Base-by-base conservation (phyloP, 2,113 vertebrate genomes). In the Caranx melampygus region DNA sequence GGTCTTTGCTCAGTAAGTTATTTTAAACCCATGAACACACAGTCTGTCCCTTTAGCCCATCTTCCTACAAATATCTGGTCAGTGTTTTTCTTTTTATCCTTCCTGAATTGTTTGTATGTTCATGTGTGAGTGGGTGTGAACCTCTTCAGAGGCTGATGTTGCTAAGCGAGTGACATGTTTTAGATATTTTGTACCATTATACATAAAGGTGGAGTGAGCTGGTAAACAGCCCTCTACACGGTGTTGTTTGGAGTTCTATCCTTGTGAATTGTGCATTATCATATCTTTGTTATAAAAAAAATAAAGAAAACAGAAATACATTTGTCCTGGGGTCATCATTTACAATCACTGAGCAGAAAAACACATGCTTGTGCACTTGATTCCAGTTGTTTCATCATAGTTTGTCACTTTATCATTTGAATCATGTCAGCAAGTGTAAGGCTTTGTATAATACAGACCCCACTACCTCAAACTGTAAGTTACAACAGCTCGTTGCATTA, bases 221-320 rank as follows among this genome's bases (percentile, higher is more conserved):
- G 51, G 4, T 35, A 0, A 71, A 45, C 18, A 42, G 42, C 64
- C 57, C 51, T 75, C 67, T 18, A 55, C 55, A 69, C 47, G 42
- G 83, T 81, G 77, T 89, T 78, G 81, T 92, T 81, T 87, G 73
- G 84, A 88, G 64, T 92, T 89, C 59, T 83, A 83, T 89, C 88
- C 79, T 90, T 93, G 91, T 94, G 84, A 92, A 92, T 88, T 91
- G 92, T 92, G 87, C 87, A 91, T 93, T 92, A 84, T 91, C 84
- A 85, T 84, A 78, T 87, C 71, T 94, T 95, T 93, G 88, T 88
- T 87, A 93, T 92, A 90, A 86, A 90, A 85, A 85, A 81, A 89
- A 84, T 72, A 84, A 87, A 91, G 60, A 80, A 84, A 75, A 83
- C 3, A 3, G 42, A 69, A 11, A 37, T 54, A 44, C 9, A 14